These are phyloP conservation scores for Eledone cirrhosa DNA, from an alignment of 2,888 invertebrate species.

Conservation along the genomic window DNA sequence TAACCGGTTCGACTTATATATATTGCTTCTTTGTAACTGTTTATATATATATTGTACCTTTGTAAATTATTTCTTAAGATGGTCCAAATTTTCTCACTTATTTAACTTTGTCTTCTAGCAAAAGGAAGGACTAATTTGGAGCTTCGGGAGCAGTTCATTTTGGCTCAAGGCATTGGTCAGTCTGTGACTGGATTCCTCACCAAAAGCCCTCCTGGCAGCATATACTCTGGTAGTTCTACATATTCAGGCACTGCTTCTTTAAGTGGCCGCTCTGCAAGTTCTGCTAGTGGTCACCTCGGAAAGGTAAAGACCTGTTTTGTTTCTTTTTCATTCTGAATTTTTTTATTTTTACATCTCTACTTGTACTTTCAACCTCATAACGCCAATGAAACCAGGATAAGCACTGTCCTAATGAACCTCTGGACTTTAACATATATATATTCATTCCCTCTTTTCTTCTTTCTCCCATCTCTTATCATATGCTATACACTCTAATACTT, in stretches of 20 bases:
- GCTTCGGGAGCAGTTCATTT: slow-evolving; percentile 97
- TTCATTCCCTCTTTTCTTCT: too few species aligned
- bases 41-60: too few species aligned
- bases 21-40: too few species aligned
- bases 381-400: too few species aligned
- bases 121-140: slow-evolving; percentile 99
- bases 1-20: too few species aligned
- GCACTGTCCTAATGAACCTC: too few species aligned
- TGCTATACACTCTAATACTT: neutral
- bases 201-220: slow-evolving; percentile 82
- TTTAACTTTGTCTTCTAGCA: slow-evolving; percentile 73
- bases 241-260: slow-evolving; percentile 52
- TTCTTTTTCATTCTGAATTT: neutral
- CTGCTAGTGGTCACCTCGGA: slow-evolving; percentile 89
- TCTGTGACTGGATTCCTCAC: slow-evolving; percentile 98
- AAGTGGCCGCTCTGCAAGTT: slow-evolving; percentile 63
- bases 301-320: slow-evolving; percentile 77
- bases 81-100: neutral
- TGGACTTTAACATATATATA: too few species aligned
- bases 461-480: neutral
- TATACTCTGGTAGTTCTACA: slow-evolving; percentile 56
- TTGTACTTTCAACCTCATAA: neutral
- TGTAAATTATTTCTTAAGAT: too few species aligned
- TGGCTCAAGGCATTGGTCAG: slow-evolving; percentile 95
- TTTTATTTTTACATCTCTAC: neutral